Evolutionary conservation across 2,888 invertebrate species (phyloP).

Genomic region (Caenorhabditis sp.): DNA sequence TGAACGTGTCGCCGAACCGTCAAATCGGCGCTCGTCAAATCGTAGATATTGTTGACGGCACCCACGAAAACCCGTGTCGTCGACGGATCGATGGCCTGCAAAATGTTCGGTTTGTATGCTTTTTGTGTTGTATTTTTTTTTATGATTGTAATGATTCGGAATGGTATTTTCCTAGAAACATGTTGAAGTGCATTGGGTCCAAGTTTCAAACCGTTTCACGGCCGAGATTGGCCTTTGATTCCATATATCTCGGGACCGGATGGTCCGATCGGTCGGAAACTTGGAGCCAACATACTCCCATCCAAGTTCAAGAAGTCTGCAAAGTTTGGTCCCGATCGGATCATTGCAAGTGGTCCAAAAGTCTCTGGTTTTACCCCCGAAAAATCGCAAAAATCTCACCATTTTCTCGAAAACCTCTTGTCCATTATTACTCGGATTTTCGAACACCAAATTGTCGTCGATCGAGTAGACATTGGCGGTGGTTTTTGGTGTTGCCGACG

Average conservation of each 20-base stretch:
- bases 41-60: conserved; percentile 77
- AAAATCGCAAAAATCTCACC: conserved; percentile 48
- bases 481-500: not conserved
- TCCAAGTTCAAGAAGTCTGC: too few relatives aligned
- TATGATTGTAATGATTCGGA: not conserved
- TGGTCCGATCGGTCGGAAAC: too few relatives aligned
- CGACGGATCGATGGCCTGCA: conserved; percentile 72
- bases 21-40: conserved; percentile 69
- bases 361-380: not conserved
- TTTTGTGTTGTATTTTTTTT: not conserved
- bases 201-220: too few relatives aligned
- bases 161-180: too few relatives aligned
- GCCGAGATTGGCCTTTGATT: too few relatives aligned
- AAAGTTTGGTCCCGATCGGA: too few relatives aligned
- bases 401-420: conserved; percentile 67
- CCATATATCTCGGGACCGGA: too few relatives aligned
- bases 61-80: conserved; percentile 76
- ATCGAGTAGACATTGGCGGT: conserved; percentile 44
- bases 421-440: conserved; percentile 60
- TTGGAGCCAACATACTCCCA: too few relatives aligned
- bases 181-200: too few relatives aligned
- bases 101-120: not conserved
- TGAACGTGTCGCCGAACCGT: conserved; percentile 67
- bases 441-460: conserved; percentile 56
- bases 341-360: too few relatives aligned